Conservation (phyloP, 1,140 invertebrate species). For the Megalonaias nervosa region DNA sequence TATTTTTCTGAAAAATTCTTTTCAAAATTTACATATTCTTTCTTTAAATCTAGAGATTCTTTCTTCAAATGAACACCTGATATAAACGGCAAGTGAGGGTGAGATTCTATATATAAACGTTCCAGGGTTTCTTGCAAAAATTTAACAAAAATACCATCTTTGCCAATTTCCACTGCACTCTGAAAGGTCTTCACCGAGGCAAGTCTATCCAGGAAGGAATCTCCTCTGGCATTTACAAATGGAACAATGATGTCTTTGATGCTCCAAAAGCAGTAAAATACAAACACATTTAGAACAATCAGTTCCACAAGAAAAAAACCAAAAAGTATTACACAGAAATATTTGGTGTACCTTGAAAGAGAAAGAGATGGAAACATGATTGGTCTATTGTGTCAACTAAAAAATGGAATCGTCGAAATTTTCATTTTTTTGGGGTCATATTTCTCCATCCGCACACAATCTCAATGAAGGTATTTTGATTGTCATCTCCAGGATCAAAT, state of each 20-base stretch:
- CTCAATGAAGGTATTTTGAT: too few species aligned
- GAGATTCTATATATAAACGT: slow-evolving; percentile 40
- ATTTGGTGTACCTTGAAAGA: too few species aligned
- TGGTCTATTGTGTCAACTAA: too few species aligned
- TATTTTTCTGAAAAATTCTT: neutral
- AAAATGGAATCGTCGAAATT: too few species aligned
- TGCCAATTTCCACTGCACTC: slow-evolving; percentile 29
- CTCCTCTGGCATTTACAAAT: slow-evolving; percentile 2
- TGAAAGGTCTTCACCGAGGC: neutral
- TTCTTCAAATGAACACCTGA: slow-evolving; percentile 9
- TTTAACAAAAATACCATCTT: slow-evolving; percentile 47
- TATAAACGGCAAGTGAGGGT: neutral
- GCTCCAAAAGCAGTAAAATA: slow-evolving; percentile 9
- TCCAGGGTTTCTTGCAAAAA: slow-evolving; percentile 42
- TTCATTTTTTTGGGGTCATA: too few species aligned
- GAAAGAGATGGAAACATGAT: too few species aligned
- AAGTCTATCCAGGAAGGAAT: slow-evolving; percentile 8
- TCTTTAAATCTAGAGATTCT: slow-evolving; percentile 48
- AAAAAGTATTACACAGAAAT: too few species aligned
- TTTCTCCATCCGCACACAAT: too few species aligned
- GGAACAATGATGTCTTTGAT: neutral
- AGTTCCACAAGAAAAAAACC: slow-evolving; percentile 14
- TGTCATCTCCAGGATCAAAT: too few species aligned
- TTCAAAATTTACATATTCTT: slow-evolving; percentile 23
- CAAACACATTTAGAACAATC: slow-evolving; percentile 10